Base-by-base conservation (phyloP, 2,888 invertebrate genomes). In the Drosophila infuscata region DNA sequence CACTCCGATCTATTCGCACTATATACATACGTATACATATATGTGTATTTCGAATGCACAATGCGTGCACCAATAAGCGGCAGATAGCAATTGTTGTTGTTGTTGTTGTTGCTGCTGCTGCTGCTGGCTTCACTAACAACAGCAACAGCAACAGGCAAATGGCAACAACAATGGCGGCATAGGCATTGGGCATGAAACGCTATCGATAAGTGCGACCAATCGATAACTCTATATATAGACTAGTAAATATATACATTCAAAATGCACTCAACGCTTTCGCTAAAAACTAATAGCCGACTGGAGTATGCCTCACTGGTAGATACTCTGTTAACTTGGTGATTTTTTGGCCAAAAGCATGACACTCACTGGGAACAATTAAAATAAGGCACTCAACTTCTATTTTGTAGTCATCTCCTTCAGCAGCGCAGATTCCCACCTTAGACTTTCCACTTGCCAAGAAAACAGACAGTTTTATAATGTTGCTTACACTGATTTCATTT, bases 191-290 rank as follows among this genome's bases (percentile, higher is more conserved):
- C 25, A n/a, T 25, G 20, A 3, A 11, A 36, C 15, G 25, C 52
- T 48, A 67, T 67, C 67, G 67, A 67, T 69, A 67, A 69, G 25
- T 32, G 43, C 15, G 35, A 20, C 15, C 36, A 68, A 68, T 54
- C 67, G 69, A 67, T 67, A 52, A 53, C 29, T 68, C 17, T 48
- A 25, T 36, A 20, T 7, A 15, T 25, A 15, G 30, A 30, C 38
- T 17, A 38, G 38, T 38, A 8, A 3, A 7, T 46, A 8, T 46
- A 4, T 25, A 4, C 1, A 41, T 20, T 41, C 41, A n/a, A 41
- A 11, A 43, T 43, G 1, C 3, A 11, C 38, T 17, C 17, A 38
- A 36, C 36, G 36, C 41, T 46, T 46, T 46, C 43, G 12, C 20
- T 20, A 12, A 46, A 20, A 20, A 20, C 5, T 5, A 46, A 46